Conservation (phyloP, 2,797 vertebrate genomes). For the Perodicticus potto region DNA sequence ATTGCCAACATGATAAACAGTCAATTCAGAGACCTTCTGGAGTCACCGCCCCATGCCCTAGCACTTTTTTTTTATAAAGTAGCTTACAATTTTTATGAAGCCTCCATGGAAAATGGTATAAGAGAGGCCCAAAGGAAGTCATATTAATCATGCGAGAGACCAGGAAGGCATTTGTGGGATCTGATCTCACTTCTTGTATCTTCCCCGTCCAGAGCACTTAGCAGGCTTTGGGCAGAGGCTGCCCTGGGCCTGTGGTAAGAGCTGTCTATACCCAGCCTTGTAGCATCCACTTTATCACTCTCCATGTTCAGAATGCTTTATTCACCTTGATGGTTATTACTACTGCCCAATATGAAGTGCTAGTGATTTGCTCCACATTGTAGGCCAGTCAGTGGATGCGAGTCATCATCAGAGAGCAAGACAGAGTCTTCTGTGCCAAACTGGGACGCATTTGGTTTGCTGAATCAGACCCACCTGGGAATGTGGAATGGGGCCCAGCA, state of each 20-base stretch:
- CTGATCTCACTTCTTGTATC: background rate
- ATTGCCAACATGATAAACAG: accelerated
- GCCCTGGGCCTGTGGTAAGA: accelerated
- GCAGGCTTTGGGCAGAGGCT: background rate
- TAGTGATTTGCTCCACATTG: background rate
- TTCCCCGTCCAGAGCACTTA: background rate
- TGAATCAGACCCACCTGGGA: background rate
- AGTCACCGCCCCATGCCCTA: background rate
- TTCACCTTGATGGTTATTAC: too few relatives aligned
- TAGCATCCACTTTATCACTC: accelerated
- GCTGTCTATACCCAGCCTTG: background rate
- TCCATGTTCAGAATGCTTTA: background rate
- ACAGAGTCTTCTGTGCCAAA: background rate
- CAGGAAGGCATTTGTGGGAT: accelerated
- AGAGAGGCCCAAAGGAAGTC: background rate
- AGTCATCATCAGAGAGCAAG: too few relatives aligned
- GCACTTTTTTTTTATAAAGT: background rate
- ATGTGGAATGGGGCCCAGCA: background rate
- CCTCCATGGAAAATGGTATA: background rate
- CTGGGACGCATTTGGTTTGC: background rate
- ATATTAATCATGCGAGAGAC: background rate
- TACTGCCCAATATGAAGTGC: accelerated
- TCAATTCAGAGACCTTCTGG: background rate
- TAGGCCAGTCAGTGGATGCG: background rate
- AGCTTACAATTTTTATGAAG: background rate